Evolutionary conservation across 2,113 vertebrate genomes (phyloP).

Genomic region (Pituophis catenifer): DNA sequence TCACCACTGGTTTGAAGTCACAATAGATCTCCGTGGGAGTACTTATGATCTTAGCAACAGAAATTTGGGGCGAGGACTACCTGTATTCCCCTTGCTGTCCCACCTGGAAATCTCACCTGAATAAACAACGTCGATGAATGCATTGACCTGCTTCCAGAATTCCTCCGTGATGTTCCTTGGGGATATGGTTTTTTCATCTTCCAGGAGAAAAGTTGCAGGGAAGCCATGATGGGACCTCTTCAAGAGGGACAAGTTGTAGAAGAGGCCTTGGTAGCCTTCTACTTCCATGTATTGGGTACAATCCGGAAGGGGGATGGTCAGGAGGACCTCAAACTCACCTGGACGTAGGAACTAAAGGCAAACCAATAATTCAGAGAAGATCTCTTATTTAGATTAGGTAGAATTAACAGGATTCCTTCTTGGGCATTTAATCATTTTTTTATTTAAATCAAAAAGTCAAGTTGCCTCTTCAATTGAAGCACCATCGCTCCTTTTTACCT

Average conservation of each 20-base stretch:
- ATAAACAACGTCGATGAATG: slow-evolving; percentile 57
- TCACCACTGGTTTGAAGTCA: not conserved
- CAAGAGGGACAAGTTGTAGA: slow-evolving; percentile 56
- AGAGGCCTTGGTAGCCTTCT: slow-evolving; percentile 56
- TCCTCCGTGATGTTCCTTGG: slow-evolving; percentile 58
- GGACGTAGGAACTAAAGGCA: slow-evolving; percentile 58
- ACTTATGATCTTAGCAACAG: not conserved
- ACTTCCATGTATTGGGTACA: slow-evolving; percentile 30
- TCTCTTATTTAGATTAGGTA: not conserved
- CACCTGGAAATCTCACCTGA: slow-evolving; percentile 47
- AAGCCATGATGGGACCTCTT: slow-evolving; percentile 1
- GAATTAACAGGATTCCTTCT: not conserved
- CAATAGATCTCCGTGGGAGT: not conserved
- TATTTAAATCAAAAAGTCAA: not conserved
- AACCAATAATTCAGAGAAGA: slow-evolving; percentile 44
- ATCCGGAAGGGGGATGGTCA: slow-evolving; percentile 52
- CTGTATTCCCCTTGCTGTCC: not conserved
- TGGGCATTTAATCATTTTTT: not conserved
- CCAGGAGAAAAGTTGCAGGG: slow-evolving; percentile 60
- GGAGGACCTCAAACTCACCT: slow-evolving; percentile 70
- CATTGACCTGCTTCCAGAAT: slow-evolving; percentile 53
- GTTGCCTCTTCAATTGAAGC: not conserved
- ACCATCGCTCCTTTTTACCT: not conserved
- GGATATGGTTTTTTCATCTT: slow-evolving; percentile 56
- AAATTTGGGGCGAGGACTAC: not conserved